phyloP scores from a whole-genome alignment of 1,140 invertebrate genomes.

The Zeugodacus cucurbitae region DNA sequence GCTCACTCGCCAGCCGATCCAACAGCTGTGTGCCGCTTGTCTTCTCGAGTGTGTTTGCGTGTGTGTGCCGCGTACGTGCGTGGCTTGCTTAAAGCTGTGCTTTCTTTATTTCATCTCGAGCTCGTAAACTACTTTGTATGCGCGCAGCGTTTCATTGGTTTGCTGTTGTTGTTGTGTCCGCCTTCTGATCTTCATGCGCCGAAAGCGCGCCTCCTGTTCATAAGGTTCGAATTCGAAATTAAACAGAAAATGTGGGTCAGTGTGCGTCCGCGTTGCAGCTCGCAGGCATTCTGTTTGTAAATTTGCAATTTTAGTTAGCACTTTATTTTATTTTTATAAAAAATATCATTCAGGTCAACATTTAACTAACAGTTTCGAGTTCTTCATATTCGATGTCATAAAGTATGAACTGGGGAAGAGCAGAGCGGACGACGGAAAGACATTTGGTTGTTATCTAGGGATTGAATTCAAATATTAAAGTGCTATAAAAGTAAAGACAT shows the following conservation, averaged over 20 bases:
- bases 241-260: slow-evolving; percentile 14
- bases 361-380: too few species aligned
- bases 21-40: neutral
- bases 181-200: neutral
- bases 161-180: neutral
- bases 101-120: neutral
- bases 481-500: too few species aligned
- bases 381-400: too few species aligned
- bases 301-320: neutral
- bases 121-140: slow-evolving; percentile 4
- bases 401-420: too few species aligned
- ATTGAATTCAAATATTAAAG: too few species aligned
- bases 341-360: too few species aligned
- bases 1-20: neutral
- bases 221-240: neutral
- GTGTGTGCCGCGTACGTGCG: neutral
- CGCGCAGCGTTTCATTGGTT: neutral
- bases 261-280: neutral
- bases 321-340: neutral
- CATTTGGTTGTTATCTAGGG: too few species aligned
- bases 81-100: neutral
- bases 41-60: neutral
- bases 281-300: neutral
- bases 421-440: too few species aligned
- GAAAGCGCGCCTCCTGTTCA: neutral